Percentiles rank a stretch among this genome's conserved stretches.
Evolutionary conservation across 2,888 invertebrate species (phyloP).

Genomic region (Theristus sp.): DNA sequence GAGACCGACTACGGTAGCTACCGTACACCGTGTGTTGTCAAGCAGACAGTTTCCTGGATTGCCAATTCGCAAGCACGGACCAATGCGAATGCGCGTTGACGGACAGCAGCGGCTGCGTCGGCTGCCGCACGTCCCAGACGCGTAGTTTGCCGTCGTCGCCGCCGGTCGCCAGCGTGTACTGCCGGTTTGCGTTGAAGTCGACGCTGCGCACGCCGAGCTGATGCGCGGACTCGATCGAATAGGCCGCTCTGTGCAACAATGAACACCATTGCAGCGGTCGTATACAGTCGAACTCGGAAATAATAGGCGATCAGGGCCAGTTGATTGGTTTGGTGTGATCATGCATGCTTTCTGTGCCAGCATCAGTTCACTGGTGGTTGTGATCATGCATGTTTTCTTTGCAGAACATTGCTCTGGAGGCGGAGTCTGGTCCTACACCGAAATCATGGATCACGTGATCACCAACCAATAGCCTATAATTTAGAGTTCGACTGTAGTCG

Average conservation of each 20-base stretch:
- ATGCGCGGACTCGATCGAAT: slow-evolving; percentile 69
- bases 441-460: no score
- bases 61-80: slow-evolving; percentile 15
- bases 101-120: slow-evolving; percentile 49
- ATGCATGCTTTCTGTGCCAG: no score
- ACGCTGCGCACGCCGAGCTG: slow-evolving; percentile 67
- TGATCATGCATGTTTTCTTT: no score
- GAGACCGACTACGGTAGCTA: no score
- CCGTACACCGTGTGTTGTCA: no score
- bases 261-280: no score
- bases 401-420: no score
- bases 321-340: slow-evolving; percentile 10
- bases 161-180: slow-evolving; percentile 74
- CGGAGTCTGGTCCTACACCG: no score
- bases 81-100: slow-evolving; percentile 39
- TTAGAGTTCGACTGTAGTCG: no score
- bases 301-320: not conserved
- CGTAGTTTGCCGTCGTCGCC: slow-evolving; percentile 87
- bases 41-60: not conserved
- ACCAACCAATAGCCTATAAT: no score
- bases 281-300: not conserved
- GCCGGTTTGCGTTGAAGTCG: slow-evolving; percentile 85
- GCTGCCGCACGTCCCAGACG: slow-evolving; percentile 79
- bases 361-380: no score
- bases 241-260: slow-evolving; percentile 45